A percentile compares a stretch with the other conserved stretches of the same genome.
phyloP scores from a whole-genome alignment of 2,888 invertebrate species.

The Elmis aenea region DNA sequence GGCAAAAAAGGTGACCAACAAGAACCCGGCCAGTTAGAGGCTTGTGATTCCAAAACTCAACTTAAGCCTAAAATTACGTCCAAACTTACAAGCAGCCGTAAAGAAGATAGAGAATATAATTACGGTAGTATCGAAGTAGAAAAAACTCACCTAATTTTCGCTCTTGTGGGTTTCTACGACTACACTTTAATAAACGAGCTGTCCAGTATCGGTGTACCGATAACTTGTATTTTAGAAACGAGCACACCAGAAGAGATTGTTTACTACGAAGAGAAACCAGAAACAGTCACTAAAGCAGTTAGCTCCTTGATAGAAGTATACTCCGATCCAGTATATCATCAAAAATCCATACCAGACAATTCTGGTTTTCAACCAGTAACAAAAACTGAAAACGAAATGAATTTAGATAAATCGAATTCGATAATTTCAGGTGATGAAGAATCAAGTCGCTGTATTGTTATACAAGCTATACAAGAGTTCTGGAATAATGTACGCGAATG shows the following conservation, averaged over 20 bases:
- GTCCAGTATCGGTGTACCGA: slow-evolving; percentile 1
- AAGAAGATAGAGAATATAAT: background rate
- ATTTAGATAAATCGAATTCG: background rate
- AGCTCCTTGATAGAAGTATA: background rate
- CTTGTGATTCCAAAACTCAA: slow-evolving; percentile 4
- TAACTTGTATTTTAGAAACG: slow-evolving; percentile 9
- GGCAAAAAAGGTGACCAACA: background rate
- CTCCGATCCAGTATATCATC: background rate
- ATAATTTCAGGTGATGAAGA: background rate
- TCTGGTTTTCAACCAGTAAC: background rate
- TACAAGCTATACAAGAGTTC: slow-evolving; percentile 5
- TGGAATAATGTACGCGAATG: slow-evolving; percentile 9
- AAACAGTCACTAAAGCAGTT: background rate
- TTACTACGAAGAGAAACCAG: background rate
- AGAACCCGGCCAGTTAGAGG: slow-evolving; percentile 3
- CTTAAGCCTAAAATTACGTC: slow-evolving; percentile 9
- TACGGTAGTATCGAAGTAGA: slow-evolving; percentile 4
- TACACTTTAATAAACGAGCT: slow-evolving; percentile 9
- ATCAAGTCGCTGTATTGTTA: background rate
- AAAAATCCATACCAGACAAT: background rate
- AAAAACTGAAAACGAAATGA: background rate
- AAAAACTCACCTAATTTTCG: slow-evolving; percentile 8
- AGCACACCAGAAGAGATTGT: background rate
- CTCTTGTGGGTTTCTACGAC: slow-evolving; percentile 13
- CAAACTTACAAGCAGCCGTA: background rate